Base-by-base conservation (phyloP, 2,113 vertebrate species). In the Labeo rohita region DNA sequence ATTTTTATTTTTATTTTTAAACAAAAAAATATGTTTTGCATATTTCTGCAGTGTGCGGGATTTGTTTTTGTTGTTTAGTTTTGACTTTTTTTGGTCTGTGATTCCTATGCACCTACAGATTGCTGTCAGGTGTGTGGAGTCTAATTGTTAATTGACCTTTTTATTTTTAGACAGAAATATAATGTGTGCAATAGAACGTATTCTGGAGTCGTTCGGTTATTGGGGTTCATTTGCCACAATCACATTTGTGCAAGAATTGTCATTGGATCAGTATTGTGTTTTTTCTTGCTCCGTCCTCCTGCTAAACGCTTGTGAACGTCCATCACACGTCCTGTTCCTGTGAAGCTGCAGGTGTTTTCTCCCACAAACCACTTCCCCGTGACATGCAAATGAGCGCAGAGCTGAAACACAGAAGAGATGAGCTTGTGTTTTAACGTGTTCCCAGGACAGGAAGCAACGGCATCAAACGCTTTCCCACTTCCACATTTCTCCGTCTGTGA, bases 401-500 rank as follows among this genome's bases (percentile, higher is more conserved):
- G 63, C 28, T 59, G 34, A 45, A 39, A 61, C 49, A 65, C n/a
- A 34, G 34, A 82, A 34, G 15, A 36, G 49, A 4, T n/a, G 36
- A 6, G 36, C 5, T 2, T 66, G 13, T 28, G 21, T 28, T 56
- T 52, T 21, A 59, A 8, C 18, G 56, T 59, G 2, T 59, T 59
- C 36, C 76, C 23, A 47, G 56, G 80, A 21, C 54, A 15, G 56
- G 73, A 63, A 21, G 36, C n/a, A 66, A 8, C 16, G 6, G 18
- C 47, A 84, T 74, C 56, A 80, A 54, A 39, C 61, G 6, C 79
- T 47, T 61, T 13, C 9, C 7, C 43, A 21, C 59, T 9, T 34
- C 66, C 45, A 8, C 47, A 8, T 36, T 79, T 47, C 15, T 23
- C 50, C 79, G 11, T 80, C 56, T 65, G 54, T 80, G 78, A 80